phyloP scores from a whole-genome alignment of 1,140 invertebrate species.

The Ips nitidus region DNA sequence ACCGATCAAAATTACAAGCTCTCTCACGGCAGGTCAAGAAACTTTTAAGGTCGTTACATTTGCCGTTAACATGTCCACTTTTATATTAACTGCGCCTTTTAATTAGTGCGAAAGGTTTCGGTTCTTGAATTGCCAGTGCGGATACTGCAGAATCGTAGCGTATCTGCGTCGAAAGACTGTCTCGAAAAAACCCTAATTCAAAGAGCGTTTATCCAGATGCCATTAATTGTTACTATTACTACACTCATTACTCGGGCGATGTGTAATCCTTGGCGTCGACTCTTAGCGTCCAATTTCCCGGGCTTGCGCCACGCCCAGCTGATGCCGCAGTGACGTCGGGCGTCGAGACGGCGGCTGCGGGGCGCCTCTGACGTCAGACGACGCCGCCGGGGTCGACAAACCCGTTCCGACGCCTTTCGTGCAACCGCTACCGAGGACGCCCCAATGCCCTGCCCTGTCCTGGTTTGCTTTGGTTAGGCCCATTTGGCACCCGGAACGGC shows the following conservation, averaged over 20 bases:
- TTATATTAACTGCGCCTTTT: too few relatives aligned
- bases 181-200: too few relatives aligned
- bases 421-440: constrained; percentile 4
- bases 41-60: constrained; percentile 16
- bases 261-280: constrained; percentile 19
- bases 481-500: neutral
- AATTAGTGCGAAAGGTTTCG: too few relatives aligned
- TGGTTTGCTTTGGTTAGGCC: constrained; percentile 7
- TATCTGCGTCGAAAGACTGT: too few relatives aligned
- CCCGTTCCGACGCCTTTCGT: constrained; percentile 19
- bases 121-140: too few relatives aligned
- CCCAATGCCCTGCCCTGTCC: constrained; percentile 18
- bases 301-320: constrained; percentile 35
- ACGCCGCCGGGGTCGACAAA: constrained; percentile 33
- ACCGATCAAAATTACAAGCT: constrained; percentile 22
- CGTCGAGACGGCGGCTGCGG: constrained; percentile 28
- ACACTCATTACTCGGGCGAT: constrained; percentile 7
- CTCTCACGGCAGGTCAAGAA: constrained; percentile 18
- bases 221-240: constrained; percentile 28
- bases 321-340: constrained; percentile 38
- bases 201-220: neutral
- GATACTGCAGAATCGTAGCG: too few relatives aligned
- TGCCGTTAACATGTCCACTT: too few relatives aligned
- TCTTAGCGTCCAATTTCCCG: constrained; percentile 19
- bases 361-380: constrained; percentile 28